Percentiles rank a stretch among this genome's conserved stretches.
phyloP scores from a whole-genome alignment of 2,888 invertebrate genomes.

The Campaea margaritaria region DNA sequence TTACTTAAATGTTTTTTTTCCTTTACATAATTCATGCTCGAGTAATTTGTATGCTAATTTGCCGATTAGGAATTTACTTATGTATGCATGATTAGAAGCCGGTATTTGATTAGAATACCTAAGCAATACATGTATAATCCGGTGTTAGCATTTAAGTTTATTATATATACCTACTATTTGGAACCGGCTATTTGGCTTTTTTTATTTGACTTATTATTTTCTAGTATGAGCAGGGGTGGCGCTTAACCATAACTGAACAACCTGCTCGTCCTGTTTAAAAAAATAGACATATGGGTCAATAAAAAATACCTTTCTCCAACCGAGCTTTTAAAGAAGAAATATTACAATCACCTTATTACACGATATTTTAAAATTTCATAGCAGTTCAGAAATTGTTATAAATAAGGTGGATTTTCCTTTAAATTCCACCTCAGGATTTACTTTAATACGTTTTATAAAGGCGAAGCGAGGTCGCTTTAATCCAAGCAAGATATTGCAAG shows the following conservation, averaged over 20 bases:
- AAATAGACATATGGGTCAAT: too few relatives aligned
- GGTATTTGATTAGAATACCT: slow-evolving; percentile 19
- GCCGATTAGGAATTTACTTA: slow-evolving; percentile 20
- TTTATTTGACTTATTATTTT: not conserved
- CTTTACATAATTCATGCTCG: slow-evolving; percentile 21
- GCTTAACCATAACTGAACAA: too few relatives aligned
- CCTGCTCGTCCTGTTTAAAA: too few relatives aligned
- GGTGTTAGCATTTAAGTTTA: not conserved
- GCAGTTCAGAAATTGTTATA: slow-evolving; percentile 30
- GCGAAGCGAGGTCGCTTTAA: slow-evolving; percentile 66
- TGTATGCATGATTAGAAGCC: slow-evolving; percentile 26
- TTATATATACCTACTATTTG: slow-evolving; percentile 8
- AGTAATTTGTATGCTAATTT: slow-evolving; percentile 31
- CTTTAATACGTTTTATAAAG: slow-evolving; percentile 58
- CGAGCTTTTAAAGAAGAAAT: too few relatives aligned
- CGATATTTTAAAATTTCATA: not conserved
- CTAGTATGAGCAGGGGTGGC: too few relatives aligned
- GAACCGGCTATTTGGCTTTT: not conserved
- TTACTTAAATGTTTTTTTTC: slow-evolving; percentile 1
- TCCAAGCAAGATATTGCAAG: slow-evolving; percentile 73
- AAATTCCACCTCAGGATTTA: slow-evolving; percentile 30
- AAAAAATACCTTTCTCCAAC: too few relatives aligned
- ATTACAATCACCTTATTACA: too few relatives aligned
- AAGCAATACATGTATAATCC: not conserved
- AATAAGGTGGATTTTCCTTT: slow-evolving; percentile 30